Percentiles rank a stretch among this genome's conserved stretches.
Evolutionary conservation across 2,797 vertebrate species (phyloP).

Genomic region (Florisuga fusca): DNA sequence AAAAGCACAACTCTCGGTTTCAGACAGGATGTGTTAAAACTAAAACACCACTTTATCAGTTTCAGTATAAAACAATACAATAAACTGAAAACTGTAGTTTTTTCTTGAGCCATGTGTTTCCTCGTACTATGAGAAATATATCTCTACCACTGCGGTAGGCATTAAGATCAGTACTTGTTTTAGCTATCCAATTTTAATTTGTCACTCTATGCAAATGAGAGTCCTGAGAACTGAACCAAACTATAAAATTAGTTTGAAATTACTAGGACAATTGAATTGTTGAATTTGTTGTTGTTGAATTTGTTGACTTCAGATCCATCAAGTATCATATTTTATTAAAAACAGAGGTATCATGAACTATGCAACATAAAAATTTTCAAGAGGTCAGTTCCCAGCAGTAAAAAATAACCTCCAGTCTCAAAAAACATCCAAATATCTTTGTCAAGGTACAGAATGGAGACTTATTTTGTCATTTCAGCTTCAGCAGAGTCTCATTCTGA

Average conservation of each 20-base stretch:
- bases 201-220: conserved; percentile 51
- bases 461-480: conserved; percentile 5
- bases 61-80: not conserved
- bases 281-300: too few relatives aligned
- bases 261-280: too few relatives aligned
- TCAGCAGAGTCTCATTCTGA: not conserved
- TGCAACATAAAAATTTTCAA: conserved; percentile 5
- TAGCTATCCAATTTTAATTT: conserved; percentile 39
- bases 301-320: conserved; percentile 53
- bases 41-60: not conserved
- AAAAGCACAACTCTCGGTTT: not conserved
- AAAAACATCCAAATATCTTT: not conserved
- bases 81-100: not conserved
- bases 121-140: not conserved
- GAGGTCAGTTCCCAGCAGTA: conserved; percentile 24
- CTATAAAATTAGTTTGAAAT: conserved; percentile 14
- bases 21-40: not conserved
- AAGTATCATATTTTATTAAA: conserved; percentile 55
- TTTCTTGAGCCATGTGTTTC: conserved; percentile 4
- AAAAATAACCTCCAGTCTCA: conserved; percentile 11
- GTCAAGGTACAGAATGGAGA: not conserved
- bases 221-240: conserved; percentile 46
- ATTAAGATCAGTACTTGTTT: conserved; percentile 9
- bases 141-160: conserved; percentile 5
- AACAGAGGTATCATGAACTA: conserved; percentile 38